A percentile compares a stretch with the other conserved stretches of the same genome.
These are phyloP conservation scores for Xestia ashworthii DNA, from an alignment of 2,888 invertebrate genomes.

Conservation along the genomic window DNA sequence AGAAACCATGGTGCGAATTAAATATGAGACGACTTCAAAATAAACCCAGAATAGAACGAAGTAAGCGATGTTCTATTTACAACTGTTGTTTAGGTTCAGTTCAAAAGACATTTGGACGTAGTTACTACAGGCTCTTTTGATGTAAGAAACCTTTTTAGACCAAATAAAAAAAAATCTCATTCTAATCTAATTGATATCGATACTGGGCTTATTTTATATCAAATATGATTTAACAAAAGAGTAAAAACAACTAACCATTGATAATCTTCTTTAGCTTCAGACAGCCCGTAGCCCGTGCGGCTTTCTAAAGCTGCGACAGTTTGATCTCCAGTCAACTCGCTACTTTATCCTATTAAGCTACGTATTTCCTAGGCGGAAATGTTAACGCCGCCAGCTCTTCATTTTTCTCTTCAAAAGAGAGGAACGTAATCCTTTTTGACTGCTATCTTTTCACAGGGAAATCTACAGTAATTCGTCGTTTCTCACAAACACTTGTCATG, in stretches of 20 bases:
- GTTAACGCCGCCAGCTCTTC: constrained; percentile 2
- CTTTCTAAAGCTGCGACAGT: constrained; percentile 34
- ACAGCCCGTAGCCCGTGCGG: constrained; percentile 1
- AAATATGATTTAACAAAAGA: neutral
- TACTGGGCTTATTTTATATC: neutral
- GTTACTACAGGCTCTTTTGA: no score
- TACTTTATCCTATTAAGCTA: constrained; percentile 30
- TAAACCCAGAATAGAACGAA: constrained; percentile 35
- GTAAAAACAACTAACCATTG: neutral
- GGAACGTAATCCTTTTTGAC: neutral
- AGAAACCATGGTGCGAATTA: constrained; percentile 32
- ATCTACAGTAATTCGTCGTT: neutral
- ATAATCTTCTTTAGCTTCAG: neutral
- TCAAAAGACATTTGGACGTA: neutral
- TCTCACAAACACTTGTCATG: neutral
- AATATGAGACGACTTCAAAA: constrained; percentile 40
- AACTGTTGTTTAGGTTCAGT: constrained; percentile 16
- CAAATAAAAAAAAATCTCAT: neutral
- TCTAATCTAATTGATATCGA: neutral
- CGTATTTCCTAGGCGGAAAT: constrained; percentile 30
- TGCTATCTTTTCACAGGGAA: neutral
- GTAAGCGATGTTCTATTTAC: constrained; percentile 2
- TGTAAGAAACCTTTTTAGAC: no score
- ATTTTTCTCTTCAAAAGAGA: neutral
- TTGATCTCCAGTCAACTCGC: constrained; percentile 36